Evolutionary conservation across 2,888 invertebrate genomes (phyloP), one percentile per base, ranked within the genome.

Genomic region (Pseudococcus viburni): DNA sequence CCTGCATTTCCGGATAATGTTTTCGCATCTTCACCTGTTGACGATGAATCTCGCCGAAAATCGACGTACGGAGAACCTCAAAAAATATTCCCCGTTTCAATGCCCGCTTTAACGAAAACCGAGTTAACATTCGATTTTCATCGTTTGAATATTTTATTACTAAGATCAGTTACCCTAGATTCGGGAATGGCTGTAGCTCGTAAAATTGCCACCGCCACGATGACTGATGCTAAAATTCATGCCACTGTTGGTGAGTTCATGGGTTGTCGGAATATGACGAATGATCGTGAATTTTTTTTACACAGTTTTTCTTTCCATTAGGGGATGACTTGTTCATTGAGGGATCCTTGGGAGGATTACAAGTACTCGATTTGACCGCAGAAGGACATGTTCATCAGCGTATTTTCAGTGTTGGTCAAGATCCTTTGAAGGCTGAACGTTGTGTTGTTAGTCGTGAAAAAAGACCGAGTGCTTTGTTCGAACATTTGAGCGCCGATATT

Each of bases 91-190:
- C 19, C 80, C 2, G 19, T 12, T 12, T 39, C 77, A 12, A 11
- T 19, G 39, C 88, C 83, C 6, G 55, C 39, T n/a, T 39, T 88
- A 15, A 88, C 88, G 9, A 86, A 95, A 90, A 96, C 96, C 0
- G 96, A 97, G 92, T 94, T 98, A 39, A 96, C 96, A 39, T 98
- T 98, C 91, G 98, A 98, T 92, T 98, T 98, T 92, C 96, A 97
- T 92, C 94, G 98, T 15, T 92, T 99, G 89, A 98, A 97, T 91
- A 95, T 98, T 89, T 92, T 98, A 89, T 93, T 98, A 90, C 92
- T 98, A 90, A 94, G 98, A 89, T 96, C 96, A 0, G 94, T 96
- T 0, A 93, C 95, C 90, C 92, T 91, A n/a, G 94, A 94, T 90
- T 95, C 95, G 90, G 95, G 95, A 77, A 92, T 93, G 90, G 92